Evolutionary conservation across 2,888 invertebrate genomes (phyloP), one percentile per base, ranked within the genome.

Genomic region (Eilema griseolum): DNA sequence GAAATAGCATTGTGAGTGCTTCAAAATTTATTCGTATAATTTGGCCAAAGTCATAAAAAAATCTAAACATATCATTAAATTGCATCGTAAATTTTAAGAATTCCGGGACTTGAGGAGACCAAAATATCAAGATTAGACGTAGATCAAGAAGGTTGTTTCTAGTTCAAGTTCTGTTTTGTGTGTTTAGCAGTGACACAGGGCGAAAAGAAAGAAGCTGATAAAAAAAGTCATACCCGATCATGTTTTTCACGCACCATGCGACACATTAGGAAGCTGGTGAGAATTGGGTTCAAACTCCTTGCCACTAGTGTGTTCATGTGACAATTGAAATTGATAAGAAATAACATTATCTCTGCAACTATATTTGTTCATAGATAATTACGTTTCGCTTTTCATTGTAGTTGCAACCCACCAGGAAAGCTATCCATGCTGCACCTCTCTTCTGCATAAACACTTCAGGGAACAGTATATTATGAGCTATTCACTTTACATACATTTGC

Each of bases 31-130:
- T 52, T n/a, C 8, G 52, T 52, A 52, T n/a, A n/a, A 52, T n/a
- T 52, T n/a, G 52, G 52, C n/a, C 10, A 52, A 20, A 46, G 52
- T 52, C 52, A 52, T 52, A 52, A 52, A 52, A 46, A 52, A 52
- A 52, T 52, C 52, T 52, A 52, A 52, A n/a, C 20, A 52, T 52
- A 52, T 52, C 52, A 52, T 52, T 52, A 52, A 52, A 52, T n/a
- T 52, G 52, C 52, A 52, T 52, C 52, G 52, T 52, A 52, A 52
- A 52, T 52, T n/a, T n/a, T 16, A 52, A 10, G n/a, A 52, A 52
- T 52, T 2, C 52, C n/a, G n/a, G n/a, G n/a, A 52, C n/a, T 52
- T 52, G n/a, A n/a, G 52, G 52, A n/a, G 52, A 52, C 52, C 8
- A n/a, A 7, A n/a, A 52, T 52, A 52, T 52, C 52, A n/a, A 52